Evolutionary conservation across 2,888 invertebrate genomes (phyloP).

Genomic region (Mycalesis mineus): DNA sequence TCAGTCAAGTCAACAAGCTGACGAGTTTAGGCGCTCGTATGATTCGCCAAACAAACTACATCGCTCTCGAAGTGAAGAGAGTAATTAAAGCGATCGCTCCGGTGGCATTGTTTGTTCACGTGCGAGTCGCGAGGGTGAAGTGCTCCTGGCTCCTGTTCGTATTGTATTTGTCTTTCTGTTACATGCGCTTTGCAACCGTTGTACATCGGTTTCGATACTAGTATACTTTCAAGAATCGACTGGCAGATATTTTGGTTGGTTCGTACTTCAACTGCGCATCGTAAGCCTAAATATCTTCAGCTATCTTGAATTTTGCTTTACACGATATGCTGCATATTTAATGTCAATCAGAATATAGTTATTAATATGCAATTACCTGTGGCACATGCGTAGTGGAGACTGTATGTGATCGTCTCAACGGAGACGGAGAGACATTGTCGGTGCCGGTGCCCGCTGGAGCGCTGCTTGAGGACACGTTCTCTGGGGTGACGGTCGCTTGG

Average conservation of each 20-base stretch:
- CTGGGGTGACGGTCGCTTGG: conserved; percentile 62
- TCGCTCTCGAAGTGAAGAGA: background rate
- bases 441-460: conserved; percentile 47
- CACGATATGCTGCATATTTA: no score
- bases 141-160: conserved; percentile 11
- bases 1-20: background rate
- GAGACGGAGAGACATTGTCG: conserved; percentile 42
- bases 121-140: background rate
- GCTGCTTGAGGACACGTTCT: conserved; percentile 60
- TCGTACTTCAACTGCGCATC: no score
- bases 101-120: conserved; percentile 23
- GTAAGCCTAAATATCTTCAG: no score
- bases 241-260: no score
- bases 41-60: conserved; percentile 16
- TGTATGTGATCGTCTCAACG: conserved; percentile 64
- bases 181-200: no score
- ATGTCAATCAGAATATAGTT: no score
- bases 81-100: conserved; percentile 8
- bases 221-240: no score
- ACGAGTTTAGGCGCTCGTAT: background rate
- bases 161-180: conserved; percentile 16
- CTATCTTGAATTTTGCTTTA: background rate
- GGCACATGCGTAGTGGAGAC: conserved; percentile 50
- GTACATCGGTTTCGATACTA: no score
- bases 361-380: conserved; percentile 38